Evolutionary conservation across 2,888 invertebrate genomes (phyloP).

Genomic region (Polyommatus iphigenia): DNA sequence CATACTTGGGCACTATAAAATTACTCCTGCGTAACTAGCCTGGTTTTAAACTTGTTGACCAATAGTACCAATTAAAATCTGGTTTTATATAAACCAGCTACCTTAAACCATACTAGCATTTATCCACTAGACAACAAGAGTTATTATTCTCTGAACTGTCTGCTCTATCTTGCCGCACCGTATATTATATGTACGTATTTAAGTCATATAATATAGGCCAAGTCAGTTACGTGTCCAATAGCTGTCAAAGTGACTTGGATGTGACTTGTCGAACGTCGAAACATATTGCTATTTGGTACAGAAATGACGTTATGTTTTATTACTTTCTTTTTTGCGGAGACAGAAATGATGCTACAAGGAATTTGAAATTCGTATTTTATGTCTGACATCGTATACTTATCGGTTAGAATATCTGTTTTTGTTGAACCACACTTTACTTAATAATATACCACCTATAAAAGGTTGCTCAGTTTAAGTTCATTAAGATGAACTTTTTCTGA

Average conservation of each 20-base stretch:
- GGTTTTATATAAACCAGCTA: too few species aligned
- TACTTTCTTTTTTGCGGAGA: neutral
- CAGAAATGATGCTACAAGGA: neutral
- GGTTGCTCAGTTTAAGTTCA: too few species aligned
- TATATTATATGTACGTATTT: neutral
- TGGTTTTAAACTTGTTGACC: neutral
- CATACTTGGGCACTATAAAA: neutral
- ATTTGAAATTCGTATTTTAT: neutral
- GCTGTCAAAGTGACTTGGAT: conserved; percentile 27
- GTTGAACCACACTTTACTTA: too few species aligned
- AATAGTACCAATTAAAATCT: too few species aligned
- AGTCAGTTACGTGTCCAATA: conserved; percentile 31
- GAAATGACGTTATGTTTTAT: conserved; percentile 10
- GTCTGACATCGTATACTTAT: too few species aligned
- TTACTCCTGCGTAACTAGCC: neutral
- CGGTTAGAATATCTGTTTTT: too few species aligned
- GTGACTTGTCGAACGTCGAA: conserved; percentile 11
- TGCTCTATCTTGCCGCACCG: neutral
- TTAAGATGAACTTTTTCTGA: too few species aligned
- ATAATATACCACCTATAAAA: too few species aligned
- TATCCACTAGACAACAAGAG: neutral
- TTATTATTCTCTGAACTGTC: neutral
- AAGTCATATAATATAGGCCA: conserved; percentile 21
- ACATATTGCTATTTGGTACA: neutral
- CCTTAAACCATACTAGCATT: neutral